Percentiles rank a stretch among this genome's conserved stretches.
These are phyloP conservation scores for Panthera uncia DNA, from an alignment of 2,113 vertebrate genomes.

Conservation along the genomic window DNA sequence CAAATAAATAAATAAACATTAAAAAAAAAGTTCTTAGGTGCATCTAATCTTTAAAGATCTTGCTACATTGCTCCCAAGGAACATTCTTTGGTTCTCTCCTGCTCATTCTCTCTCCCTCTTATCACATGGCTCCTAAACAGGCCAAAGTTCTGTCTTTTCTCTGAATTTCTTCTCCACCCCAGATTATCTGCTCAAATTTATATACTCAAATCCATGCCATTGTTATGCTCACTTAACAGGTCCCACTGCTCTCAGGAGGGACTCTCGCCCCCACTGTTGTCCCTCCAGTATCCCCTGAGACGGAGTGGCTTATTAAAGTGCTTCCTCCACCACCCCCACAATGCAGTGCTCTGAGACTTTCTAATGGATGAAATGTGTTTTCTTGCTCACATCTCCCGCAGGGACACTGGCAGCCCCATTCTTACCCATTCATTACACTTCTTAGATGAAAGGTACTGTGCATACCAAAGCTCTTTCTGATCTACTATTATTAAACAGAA, in stretches of 20 bases:
- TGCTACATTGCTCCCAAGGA: neutral
- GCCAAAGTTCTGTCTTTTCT: neutral
- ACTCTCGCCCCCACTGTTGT: neutral
- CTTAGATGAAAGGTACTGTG: neutral
- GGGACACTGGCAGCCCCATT: neutral
- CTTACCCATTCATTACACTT: neutral
- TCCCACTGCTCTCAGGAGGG: neutral
- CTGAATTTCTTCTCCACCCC: neutral
- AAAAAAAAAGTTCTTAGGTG: neutral
- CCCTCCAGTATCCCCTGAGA: neutral
- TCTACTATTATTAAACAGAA: constrained; percentile 15
- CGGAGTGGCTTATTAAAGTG: neutral
- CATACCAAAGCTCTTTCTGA: neutral
- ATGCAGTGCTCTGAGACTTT: neutral
- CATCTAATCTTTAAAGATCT: neutral
- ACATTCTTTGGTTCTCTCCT: neutral
- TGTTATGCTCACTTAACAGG: neutral
- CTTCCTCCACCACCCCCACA: neutral
- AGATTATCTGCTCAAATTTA: neutral
- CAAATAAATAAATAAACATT: too few relatives aligned
- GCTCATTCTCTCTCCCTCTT: neutral
- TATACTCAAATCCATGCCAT: neutral
- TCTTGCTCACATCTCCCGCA: neutral
- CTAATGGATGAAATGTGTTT: neutral
- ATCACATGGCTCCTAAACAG: neutral